phyloP scores from a whole-genome alignment of 2,888 invertebrate species.

The Phymatocera aterrima region DNA sequence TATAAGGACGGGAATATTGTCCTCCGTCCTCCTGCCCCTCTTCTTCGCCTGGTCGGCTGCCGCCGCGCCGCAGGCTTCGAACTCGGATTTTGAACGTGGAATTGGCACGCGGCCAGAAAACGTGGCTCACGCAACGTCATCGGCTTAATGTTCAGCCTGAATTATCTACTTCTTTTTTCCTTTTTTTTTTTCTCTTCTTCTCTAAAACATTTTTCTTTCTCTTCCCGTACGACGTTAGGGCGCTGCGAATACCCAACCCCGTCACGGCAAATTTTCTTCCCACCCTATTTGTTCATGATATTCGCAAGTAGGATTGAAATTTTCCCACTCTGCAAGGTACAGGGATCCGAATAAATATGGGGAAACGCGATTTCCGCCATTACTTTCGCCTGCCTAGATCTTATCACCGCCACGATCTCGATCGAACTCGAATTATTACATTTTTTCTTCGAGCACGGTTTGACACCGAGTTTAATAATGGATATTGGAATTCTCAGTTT shows the following conservation, averaged over 20 bases:
- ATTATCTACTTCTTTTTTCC: not conserved
- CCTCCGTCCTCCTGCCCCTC: not conserved
- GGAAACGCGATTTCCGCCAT: not conserved
- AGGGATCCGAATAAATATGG: not conserved
- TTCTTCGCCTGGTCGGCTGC: not conserved
- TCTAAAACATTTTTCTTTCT: not conserved
- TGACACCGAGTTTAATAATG: no score
- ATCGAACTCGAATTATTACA: not conserved
- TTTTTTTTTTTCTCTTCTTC: not conserved
- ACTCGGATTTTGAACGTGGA: not conserved
- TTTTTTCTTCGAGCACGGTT: not conserved
- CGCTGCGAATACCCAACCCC: no score
- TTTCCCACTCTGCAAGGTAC: not conserved
- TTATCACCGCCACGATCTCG: not conserved
- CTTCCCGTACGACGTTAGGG: not conserved
- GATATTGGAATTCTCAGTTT: no score
- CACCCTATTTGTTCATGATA: not conserved
- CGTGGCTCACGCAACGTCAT: constrained; percentile 26
- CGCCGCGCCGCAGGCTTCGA: not conserved
- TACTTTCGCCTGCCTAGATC: not conserved
- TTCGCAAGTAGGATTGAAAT: not conserved
- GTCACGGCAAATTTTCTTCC: not conserved
- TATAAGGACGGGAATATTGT: not conserved
- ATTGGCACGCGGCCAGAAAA: constrained; percentile 32
- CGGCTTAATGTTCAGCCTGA: constrained; percentile 20